phyloP scores from a whole-genome alignment of 1,140 invertebrate species.

The Mizuhopecten yessoensis region DNA sequence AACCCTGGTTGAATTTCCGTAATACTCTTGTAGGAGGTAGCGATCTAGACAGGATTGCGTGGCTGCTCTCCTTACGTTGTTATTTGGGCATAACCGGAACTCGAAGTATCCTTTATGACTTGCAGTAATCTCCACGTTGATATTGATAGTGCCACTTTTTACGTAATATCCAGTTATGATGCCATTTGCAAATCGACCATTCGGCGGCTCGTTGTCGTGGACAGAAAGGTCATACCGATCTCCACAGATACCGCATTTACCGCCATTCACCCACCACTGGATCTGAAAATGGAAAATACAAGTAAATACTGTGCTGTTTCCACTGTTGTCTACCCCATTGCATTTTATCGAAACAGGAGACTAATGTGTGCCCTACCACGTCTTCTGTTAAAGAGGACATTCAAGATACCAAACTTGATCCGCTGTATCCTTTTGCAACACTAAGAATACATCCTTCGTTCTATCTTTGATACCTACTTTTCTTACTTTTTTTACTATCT shows the following conservation, averaged over 20 bases:
- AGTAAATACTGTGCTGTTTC: neutral
- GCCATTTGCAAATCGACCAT: slow-evolving; percentile 80
- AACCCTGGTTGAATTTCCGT: slow-evolving; percentile 38
- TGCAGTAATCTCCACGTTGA: slow-evolving; percentile 63
- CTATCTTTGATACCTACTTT: too few species aligned
- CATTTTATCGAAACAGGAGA: too few species aligned
- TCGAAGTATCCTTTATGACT: slow-evolving; percentile 68
- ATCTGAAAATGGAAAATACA: slow-evolving; percentile 53
- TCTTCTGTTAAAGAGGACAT: too few species aligned
- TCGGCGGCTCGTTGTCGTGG: slow-evolving; percentile 91
- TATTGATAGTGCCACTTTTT: slow-evolving; percentile 75
- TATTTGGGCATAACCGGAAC: slow-evolving; percentile 75
- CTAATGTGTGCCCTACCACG: too few species aligned
- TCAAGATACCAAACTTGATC: too few species aligned
- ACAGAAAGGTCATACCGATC: slow-evolving; percentile 91
- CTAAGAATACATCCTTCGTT: too few species aligned
- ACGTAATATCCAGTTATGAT: slow-evolving; percentile 56
- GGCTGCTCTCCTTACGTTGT: slow-evolving; percentile 67
- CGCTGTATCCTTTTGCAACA: too few species aligned
- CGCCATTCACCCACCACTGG: slow-evolving; percentile 84
- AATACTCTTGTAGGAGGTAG: slow-evolving; percentile 79
- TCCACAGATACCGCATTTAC: slow-evolving; percentile 94
- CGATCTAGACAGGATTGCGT: slow-evolving; percentile 66
- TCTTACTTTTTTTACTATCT: too few species aligned
- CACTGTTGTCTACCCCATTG: too few species aligned